Evolutionary conservation across 2,888 invertebrate species (phyloP), one percentile per base, ranked within the genome.

Genomic region (Cryptus armator): DNA sequence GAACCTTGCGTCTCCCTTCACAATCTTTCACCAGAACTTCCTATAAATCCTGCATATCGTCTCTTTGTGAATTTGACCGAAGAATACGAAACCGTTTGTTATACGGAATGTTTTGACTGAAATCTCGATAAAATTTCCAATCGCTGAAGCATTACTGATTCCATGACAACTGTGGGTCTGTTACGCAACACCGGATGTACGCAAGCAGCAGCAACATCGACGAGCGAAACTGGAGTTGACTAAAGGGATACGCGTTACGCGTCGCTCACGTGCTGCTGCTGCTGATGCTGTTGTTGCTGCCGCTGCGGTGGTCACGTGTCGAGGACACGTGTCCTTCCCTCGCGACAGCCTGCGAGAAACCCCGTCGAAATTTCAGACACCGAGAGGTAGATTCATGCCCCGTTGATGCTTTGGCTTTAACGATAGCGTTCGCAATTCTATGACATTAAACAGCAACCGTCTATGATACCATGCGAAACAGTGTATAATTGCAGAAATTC

Each of bases 101-200:
- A 48, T 10, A 9, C 37, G 37, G 56, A 24, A 56, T 56, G 24
- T 24, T 56, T 4, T 4, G 10, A 16, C 44, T 9, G 24, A 51
- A 12, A 10, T 14, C 6, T 19, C 46, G 24, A 29, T n/a, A 66
- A 53, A 72, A 80, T 46, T 44, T 44, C 44, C 44, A 10, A 4
- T 24, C 24, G 19, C 56, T 56, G 19, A 19, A 24, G 56, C 24
- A 24, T 56, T 24, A 56, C 10, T 19, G 56, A 48, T 44, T 75
- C 71, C 82, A 59, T 85, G 78, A 82, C 70, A 79, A 85, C 78
- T 64, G 64, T 14, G 75, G 37, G 37, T 19, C 56, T 67, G 75
- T 85, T 85, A 85, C 62, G 79, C 32, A 75, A 85, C 78, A 80
- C 74, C 84, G 68, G 74, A 74, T 78, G 84, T 75, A 79, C 71